Conservation (phyloP, 2,113 vertebrate species). For the Sarotherodon lohbergeri region DNA sequence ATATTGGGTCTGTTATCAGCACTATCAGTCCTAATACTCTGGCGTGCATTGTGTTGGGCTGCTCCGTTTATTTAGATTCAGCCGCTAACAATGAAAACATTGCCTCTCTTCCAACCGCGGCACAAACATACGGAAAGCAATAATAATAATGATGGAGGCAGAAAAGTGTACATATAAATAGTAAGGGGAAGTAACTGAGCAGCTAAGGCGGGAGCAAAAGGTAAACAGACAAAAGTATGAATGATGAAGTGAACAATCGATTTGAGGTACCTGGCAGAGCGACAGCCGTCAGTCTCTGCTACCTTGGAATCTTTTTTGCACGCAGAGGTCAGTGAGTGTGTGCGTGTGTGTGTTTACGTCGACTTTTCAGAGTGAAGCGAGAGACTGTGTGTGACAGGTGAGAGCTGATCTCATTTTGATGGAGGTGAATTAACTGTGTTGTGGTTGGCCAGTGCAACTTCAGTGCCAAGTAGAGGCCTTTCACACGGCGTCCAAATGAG, state of each 20-base stretch:
- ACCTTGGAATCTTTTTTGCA: conserved; percentile 30
- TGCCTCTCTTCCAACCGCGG: conserved; percentile 44
- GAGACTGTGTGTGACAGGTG: conserved; percentile 39
- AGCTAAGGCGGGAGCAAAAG: conserved; percentile 29
- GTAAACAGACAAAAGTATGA: conserved; percentile 70
- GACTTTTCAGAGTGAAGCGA: neutral
- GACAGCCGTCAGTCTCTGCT: conserved; percentile 46
- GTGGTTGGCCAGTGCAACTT: conserved; percentile 44
- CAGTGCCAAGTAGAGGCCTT: conserved; percentile 3
- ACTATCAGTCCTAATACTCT: conserved; percentile 62
- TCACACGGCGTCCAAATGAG: conserved; percentile 42
- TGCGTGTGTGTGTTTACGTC: neutral
- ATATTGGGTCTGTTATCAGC: conserved; percentile 62
- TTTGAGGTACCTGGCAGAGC: conserved; percentile 57
- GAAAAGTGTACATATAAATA: conserved; percentile 64
- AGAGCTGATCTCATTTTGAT: conserved; percentile 55
- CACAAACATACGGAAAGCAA: conserved; percentile 67
- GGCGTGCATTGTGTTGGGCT: conserved; percentile 60
- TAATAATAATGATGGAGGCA: conserved; percentile 68
- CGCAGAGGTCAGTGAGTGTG: neutral
- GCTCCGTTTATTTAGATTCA: conserved; percentile 67
- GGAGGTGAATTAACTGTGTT: conserved; percentile 52
- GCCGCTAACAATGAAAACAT: conserved; percentile 67
- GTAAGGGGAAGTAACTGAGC: conserved; percentile 60
- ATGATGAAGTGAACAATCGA: conserved; percentile 59